Evolutionary conservation across 1,140 invertebrate species (phyloP), one percentile per base, ranked within the genome.

Genomic region (Hyposmocoma kahamanoa): DNA sequence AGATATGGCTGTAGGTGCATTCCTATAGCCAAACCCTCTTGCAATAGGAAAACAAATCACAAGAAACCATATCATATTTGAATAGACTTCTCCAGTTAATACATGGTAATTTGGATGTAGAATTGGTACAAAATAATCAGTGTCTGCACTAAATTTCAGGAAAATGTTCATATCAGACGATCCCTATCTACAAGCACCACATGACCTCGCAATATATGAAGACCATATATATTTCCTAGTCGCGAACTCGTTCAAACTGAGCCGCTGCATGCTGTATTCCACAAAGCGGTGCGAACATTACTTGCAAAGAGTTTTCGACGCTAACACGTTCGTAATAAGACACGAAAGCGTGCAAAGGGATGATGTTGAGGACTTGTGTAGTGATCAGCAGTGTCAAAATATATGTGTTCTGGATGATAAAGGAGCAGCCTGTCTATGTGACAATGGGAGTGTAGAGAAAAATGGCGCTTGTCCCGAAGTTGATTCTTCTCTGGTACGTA

Each of bases 191-290:
- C 76, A 79, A 36, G 77, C 77, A 28, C 89, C 83, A 0, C 72
- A 72, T 1, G 79, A 80, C 0, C 58, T 92, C 0, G 84, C 71
- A n/a, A 60, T 92, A 9, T 91, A 89, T 63, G 91, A 92, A 64
- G 88, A 92, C 59, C 69, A 87, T 32, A 69, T 91, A 0, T 92
- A 89, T 57, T 90, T 89, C 63, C 62, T 89, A 0, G 86, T 75
- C 11, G 66, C 72, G 15, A 79, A 83, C 13, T 72, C 87, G 1
- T 79, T 65, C 38, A 77, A 86, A 22, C 67, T 91, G 17, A 71
- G 71, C 24, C 89, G 87, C 36, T 92, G 90, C 59, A 70, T 81
- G 6, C 59, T 91, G 0, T 89, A 80, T 43, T 87, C 74, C 0
- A 28, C 61, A 1, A 71, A 75, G 1, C 52, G 42, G 0, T 91